phyloP scores from a whole-genome alignment of 2,888 invertebrate genomes.

The Philaethria dido region DNA sequence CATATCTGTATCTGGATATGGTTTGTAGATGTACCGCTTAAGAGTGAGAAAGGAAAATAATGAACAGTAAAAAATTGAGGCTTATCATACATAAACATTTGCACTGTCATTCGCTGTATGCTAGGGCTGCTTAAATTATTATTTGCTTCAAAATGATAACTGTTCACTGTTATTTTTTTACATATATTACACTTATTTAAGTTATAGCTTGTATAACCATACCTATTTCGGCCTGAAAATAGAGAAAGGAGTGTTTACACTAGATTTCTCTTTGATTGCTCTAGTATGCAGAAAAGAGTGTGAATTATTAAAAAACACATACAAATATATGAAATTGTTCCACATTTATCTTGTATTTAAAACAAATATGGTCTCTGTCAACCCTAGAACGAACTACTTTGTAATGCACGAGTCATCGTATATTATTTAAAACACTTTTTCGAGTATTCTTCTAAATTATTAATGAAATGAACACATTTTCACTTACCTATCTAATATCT shows the following conservation, averaged over 20 bases:
- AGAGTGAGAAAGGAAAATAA: constrained; percentile 6
- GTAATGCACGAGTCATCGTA: constrained; percentile 9
- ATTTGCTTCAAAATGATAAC: background rate
- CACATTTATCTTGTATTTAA: too few species aligned
- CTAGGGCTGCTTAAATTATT: background rate
- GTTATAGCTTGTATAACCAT: background rate
- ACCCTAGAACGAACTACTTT: constrained; percentile 4
- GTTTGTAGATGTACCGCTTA: background rate
- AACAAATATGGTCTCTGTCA: background rate
- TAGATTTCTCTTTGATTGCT: too few species aligned
- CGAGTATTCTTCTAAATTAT: constrained; percentile 7
- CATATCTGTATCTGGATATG: background rate
- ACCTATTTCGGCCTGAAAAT: background rate
- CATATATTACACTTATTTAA: background rate
- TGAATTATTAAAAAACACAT: too few species aligned
- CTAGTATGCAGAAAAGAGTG: too few species aligned
- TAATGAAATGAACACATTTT: constrained; percentile 4
- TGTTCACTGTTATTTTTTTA: background rate
- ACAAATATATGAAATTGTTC: background rate
- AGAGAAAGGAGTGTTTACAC: too few species aligned
- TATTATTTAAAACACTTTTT: constrained; percentile 12
- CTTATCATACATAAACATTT: constrained; percentile 11
- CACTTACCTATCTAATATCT: background rate
- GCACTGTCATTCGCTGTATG: constrained; percentile 6
- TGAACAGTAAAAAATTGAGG: constrained; percentile 3